Conservation (phyloP, 2,888 invertebrate species). For the Alloplasta piceator region DNA sequence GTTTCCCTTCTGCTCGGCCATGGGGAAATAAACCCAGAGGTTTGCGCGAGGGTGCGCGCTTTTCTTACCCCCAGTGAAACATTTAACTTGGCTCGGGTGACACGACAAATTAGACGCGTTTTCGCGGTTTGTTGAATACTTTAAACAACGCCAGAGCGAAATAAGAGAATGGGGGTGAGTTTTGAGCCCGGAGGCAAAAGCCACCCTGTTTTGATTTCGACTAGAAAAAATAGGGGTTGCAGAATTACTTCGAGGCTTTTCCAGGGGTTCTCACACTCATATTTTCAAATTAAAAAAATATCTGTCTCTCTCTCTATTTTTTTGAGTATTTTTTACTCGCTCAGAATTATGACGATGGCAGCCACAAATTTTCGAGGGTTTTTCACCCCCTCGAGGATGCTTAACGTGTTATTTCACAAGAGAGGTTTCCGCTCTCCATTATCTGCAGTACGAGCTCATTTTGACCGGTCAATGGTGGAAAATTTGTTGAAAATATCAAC, state of each 20-base stretch:
- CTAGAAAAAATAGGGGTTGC: too few relatives aligned
- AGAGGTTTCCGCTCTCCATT: neutral
- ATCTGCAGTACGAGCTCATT: conserved; percentile 12
- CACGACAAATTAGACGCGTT: conserved; percentile 50
- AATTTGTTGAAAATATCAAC: too few relatives aligned
- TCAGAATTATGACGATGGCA: too few relatives aligned
- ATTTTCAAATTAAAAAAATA: too few relatives aligned
- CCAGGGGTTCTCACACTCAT: too few relatives aligned
- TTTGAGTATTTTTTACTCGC: too few relatives aligned
- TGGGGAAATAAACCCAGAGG: neutral
- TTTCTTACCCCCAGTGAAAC: conserved; percentile 41
- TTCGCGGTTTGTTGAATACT: neutral
- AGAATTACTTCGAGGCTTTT: too few relatives aligned
- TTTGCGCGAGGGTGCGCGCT: conserved; percentile 9
- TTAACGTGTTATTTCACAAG: neutral
- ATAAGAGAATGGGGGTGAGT: too few relatives aligned
- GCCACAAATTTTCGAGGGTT: neutral
- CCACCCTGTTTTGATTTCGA: too few relatives aligned
- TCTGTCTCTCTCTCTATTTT: too few relatives aligned
- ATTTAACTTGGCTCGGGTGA: conserved; percentile 29
- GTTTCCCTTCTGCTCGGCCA: conserved; percentile 15
- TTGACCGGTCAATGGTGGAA: too few relatives aligned
- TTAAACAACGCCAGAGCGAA: neutral
- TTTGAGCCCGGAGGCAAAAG: too few relatives aligned
- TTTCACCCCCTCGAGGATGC: neutral